These are phyloP conservation scores for Agonopterix arenella DNA, from an alignment of 2,888 invertebrate genomes.

Conservation along the genomic window DNA sequence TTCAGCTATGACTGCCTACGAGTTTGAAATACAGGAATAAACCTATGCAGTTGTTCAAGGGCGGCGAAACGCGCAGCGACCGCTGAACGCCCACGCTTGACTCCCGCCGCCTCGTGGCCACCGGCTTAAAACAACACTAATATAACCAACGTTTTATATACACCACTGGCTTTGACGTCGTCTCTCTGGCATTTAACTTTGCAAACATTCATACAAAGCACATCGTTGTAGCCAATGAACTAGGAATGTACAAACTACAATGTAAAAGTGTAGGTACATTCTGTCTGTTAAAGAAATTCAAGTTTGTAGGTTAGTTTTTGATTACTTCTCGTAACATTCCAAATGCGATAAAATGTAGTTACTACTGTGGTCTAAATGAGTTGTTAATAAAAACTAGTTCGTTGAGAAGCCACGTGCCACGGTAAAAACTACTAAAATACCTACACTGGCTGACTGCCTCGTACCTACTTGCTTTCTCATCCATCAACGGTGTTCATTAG, in stretches of 20 bases:
- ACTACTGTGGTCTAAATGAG: no score
- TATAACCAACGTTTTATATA: constrained; percentile 13
- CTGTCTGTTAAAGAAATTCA: no score
- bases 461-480: no score
- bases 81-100: constrained; percentile 8
- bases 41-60: constrained; percentile 20
- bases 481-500: no score
- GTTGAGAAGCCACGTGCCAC: background rate
- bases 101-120: background rate
- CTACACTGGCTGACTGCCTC: no score
- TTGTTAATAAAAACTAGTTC: background rate
- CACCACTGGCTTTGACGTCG: constrained; percentile 13
- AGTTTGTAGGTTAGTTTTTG: no score
- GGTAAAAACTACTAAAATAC: background rate
- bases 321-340: no score
- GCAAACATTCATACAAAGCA: constrained; percentile 7
- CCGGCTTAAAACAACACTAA: constrained; percentile 33
- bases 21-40: constrained; percentile 1
- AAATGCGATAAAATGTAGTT: no score
- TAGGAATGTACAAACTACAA: background rate
- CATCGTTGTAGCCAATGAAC: background rate
- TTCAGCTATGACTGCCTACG: background rate
- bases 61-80: constrained; percentile 15
- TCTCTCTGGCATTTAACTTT: constrained; percentile 19
- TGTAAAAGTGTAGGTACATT: no score